Conservation (phyloP, 2,888 invertebrate genomes). For the Lumbricus terrestris region DNA sequence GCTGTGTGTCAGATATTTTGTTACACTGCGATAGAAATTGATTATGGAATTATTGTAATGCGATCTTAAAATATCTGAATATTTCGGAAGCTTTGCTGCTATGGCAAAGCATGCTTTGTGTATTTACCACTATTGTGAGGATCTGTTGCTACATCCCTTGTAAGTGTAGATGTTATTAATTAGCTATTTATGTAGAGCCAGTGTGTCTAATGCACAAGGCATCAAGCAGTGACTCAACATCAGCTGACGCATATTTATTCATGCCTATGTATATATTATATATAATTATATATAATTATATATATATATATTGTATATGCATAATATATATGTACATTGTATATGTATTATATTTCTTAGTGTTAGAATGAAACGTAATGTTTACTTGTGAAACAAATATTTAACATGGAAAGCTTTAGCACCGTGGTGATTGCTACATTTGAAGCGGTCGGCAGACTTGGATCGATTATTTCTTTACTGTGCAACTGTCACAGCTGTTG, state of each 20-base stretch:
- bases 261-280: neutral
- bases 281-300: too few species aligned
- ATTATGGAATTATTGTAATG: too few species aligned
- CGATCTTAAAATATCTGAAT: neutral
- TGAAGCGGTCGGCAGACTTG: neutral
- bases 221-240: too few species aligned
- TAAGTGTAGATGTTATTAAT: neutral
- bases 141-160: neutral
- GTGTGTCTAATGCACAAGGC: too few species aligned
- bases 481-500: neutral
- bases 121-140: neutral
- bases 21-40: neutral
- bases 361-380: neutral
- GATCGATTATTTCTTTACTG: too few species aligned
- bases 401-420: neutral
- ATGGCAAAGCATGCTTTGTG: too few species aligned
- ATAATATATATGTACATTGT: neutral
- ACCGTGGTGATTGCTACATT: neutral
- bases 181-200: too few species aligned
- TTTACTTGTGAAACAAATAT: neutral
- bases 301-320: too few species aligned
- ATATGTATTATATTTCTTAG: neutral
- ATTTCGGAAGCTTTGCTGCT: neutral
- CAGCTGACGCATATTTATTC: neutral
- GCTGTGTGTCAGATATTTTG: neutral